These are phyloP conservation scores for Melanargia galathea DNA, from an alignment of 2,888 invertebrate genomes.

Conservation along the genomic window DNA sequence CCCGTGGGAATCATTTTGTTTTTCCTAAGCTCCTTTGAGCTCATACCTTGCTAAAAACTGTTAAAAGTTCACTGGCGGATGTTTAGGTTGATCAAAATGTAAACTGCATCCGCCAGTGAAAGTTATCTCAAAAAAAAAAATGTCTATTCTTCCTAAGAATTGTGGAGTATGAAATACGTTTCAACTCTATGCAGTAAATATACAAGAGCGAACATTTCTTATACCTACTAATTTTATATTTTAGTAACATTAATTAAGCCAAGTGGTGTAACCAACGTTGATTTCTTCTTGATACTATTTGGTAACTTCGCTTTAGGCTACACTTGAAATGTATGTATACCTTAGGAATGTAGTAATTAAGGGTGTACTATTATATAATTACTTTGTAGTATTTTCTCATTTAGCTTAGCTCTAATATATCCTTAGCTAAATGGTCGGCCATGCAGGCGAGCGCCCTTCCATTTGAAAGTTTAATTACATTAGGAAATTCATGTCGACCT, in stretches of 20 bases:
- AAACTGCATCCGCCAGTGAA: no score
- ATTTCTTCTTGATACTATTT: slow-evolving; percentile 3
- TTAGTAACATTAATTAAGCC: background rate
- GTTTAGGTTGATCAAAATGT: no score
- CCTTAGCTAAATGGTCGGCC: slow-evolving; percentile 23
- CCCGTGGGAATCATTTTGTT: no score
- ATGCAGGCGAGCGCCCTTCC: slow-evolving; percentile 14
- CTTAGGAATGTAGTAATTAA: slow-evolving; percentile 27
- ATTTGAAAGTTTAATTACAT: slow-evolving; percentile 38
- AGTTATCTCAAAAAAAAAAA: no score
- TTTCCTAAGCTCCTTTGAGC: no score
- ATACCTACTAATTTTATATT: no score
- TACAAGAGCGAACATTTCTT: background rate
- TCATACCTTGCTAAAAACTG: no score
- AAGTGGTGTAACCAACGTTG: background rate
- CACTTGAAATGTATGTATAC: slow-evolving; percentile 2
- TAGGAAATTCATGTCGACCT: slow-evolving; percentile 35
- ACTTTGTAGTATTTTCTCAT: slow-evolving; percentile 30
- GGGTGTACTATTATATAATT: slow-evolving; percentile 23
- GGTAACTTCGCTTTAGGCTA: background rate
- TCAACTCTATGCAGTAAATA: no score
- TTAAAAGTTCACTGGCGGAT: no score
- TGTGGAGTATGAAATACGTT: no score
- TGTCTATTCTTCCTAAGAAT: no score
- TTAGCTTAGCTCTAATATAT: slow-evolving; percentile 29